Conservation (phyloP, 2,888 invertebrate genomes). For the Drosophila demipolita region DNA sequence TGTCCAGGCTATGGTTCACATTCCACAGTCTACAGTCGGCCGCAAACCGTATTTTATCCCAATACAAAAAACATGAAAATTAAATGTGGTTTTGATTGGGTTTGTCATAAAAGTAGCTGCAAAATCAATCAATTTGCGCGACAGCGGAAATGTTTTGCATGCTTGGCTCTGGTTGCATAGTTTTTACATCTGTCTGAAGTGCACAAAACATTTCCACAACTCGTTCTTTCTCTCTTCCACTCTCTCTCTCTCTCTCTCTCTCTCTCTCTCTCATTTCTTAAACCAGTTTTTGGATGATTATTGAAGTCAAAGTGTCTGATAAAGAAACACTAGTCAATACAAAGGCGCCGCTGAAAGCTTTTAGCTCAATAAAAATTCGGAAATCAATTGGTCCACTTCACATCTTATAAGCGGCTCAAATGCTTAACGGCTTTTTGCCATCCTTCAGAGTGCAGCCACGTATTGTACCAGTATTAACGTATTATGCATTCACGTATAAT, state of each 20-base stretch:
- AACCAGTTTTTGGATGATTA: conserved; percentile 1
- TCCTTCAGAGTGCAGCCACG: neutral
- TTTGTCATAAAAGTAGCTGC: conserved; percentile 8
- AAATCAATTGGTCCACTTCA: conserved; percentile 4
- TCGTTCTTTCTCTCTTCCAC: neutral
- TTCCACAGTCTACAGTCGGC: neutral
- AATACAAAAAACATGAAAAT: neutral
- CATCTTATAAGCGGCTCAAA: conserved; percentile 20
- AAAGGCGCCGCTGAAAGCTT: conserved; percentile 1
- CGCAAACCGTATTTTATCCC: neutral
- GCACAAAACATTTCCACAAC: conserved; percentile 1
- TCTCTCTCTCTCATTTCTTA: neutral
- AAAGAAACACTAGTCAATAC: neutral
- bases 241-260: neutral
- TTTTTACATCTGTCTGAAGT: neutral
- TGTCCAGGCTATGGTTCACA: neutral
- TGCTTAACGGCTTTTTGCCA: conserved; percentile 1
- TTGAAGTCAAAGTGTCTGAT: conserved; percentile 3
- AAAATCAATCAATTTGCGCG: conserved; percentile 31
- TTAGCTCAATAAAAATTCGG: neutral
- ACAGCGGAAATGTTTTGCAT: conserved; percentile 12
- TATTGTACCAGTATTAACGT: conserved; percentile 3
- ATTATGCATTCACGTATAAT: conserved; percentile 45
- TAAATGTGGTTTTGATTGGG: conserved; percentile 15
- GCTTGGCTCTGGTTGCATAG: neutral